These are phyloP conservation scores for Apomyelois bistriatella DNA, from an alignment of 2,888 invertebrate species.

Conservation along the genomic window DNA sequence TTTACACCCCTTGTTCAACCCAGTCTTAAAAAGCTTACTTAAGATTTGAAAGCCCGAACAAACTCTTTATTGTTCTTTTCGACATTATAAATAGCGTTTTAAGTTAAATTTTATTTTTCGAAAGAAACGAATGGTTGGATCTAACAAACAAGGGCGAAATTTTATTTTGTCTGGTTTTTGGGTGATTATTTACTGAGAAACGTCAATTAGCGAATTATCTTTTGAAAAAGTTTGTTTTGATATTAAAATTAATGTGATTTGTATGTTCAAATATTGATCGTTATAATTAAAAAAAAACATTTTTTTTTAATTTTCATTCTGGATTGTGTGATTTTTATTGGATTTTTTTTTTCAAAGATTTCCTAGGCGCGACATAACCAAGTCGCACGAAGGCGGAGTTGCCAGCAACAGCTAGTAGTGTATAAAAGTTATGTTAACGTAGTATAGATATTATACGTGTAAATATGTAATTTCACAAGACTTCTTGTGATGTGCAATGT, in stretches of 20 bases:
- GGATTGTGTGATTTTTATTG: no score
- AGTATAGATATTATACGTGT: no score
- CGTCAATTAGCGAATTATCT: conserved; percentile 21
- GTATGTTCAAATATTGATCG: no score
- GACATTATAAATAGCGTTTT: not conserved
- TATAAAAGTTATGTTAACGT: no score
- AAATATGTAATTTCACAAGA: conserved; percentile 17
- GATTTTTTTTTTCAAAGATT: no score
- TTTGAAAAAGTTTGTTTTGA: no score
- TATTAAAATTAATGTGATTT: no score
- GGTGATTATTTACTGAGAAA: not conserved
- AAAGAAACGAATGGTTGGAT: conserved; percentile 6
- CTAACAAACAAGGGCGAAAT: not conserved
- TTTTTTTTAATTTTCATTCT: no score
- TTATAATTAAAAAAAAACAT: no score
- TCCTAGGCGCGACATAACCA: no score
- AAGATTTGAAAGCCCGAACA: conserved; percentile 1
- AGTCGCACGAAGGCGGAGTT: no score
- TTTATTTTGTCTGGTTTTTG: not conserved
- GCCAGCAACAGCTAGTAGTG: no score
- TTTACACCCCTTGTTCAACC: not conserved
- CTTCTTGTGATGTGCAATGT: conserved; percentile 30
- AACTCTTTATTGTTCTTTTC: not conserved
- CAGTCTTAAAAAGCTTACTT: not conserved
- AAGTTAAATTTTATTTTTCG: conserved; percentile 16